Conservation (phyloP, 2,888 invertebrate species). For the Mycalesis mineus region DNA sequence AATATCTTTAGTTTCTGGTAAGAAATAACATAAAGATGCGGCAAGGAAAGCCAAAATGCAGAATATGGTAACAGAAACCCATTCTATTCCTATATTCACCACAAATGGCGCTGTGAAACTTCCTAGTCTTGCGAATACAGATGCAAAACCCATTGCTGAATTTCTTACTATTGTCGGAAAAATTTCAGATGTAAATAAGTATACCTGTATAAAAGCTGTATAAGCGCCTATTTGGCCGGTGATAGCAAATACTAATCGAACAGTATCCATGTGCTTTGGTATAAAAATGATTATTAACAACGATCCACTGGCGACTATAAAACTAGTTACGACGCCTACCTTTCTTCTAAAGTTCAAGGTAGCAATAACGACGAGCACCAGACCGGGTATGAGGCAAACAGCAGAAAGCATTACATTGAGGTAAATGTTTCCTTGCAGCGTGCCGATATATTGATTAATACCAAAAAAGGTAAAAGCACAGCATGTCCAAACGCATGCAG, state of each 20-base stretch:
- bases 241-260: slow-evolving; percentile 83
- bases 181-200: slow-evolving; percentile 86
- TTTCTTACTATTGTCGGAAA: slow-evolving; percentile 89
- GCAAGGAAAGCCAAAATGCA: slow-evolving; percentile 53
- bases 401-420: slow-evolving; percentile 87
- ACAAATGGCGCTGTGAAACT: slow-evolving; percentile 84
- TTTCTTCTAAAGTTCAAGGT: slow-evolving; percentile 54
- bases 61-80: slow-evolving; percentile 61
- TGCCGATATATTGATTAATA: slow-evolving; percentile 87
- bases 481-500: slow-evolving; percentile 86
- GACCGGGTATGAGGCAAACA: slow-evolving; percentile 47
- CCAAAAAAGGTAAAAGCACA: slow-evolving; percentile 91
- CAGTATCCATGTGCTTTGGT: slow-evolving; percentile 42
- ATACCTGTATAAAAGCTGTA: slow-evolving; percentile 81
- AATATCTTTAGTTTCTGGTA: slow-evolving; percentile 63
- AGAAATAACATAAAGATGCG: slow-evolving; percentile 52
- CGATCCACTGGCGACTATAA: slow-evolving; percentile 49
- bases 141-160: slow-evolving; percentile 86
- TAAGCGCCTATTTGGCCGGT: slow-evolving; percentile 86
- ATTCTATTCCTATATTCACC: slow-evolving; percentile 71
- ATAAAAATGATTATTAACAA: slow-evolving; percentile 58
- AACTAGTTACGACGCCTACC: slow-evolving; percentile 50
- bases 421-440: slow-evolving; percentile 87
- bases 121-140: slow-evolving; percentile 82
- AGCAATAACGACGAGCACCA: slow-evolving; percentile 51